phyloP scores from a whole-genome alignment of 2,113 vertebrate species.

The Apeltes quadracus region DNA sequence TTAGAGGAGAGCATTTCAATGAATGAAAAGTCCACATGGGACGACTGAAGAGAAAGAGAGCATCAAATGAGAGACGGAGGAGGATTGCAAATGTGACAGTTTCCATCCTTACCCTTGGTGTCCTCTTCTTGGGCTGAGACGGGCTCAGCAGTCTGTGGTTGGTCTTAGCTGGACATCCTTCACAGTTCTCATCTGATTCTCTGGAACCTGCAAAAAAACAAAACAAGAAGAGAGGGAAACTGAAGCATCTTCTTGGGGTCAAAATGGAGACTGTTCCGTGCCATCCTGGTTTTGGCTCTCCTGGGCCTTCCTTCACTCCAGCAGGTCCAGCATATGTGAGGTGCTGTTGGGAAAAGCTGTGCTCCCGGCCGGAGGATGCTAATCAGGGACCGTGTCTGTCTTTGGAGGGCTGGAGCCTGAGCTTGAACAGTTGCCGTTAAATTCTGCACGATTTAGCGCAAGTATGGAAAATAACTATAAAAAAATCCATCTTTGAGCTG shows the following conservation, averaged over 20 bases:
- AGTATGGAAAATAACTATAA: not conserved
- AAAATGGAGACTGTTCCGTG: no score
- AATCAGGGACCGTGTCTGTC: no score
- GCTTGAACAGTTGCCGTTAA: no score
- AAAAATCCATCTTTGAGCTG: not conserved
- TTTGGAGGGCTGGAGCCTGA: no score
- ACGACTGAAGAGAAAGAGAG: no score
- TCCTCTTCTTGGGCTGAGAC: slow-evolving; percentile 87
- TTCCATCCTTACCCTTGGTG: slow-evolving; percentile 84
- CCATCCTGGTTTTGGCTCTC: no score
- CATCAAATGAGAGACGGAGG: not conserved
- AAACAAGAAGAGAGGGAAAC: not conserved
- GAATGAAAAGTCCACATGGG: not conserved
- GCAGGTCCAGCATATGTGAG: no score
- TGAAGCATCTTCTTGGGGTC: not conserved
- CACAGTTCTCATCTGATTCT: slow-evolving; percentile 81
- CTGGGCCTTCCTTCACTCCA: no score
- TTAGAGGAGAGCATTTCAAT: not conserved
- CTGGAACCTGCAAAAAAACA: slow-evolving; percentile 71
- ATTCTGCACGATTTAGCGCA: no score
- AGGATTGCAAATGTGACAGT: not conserved
- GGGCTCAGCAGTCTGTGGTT: slow-evolving; percentile 82
- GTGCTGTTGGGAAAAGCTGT: no score
- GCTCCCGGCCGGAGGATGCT: no score
- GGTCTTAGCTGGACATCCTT: slow-evolving; percentile 73